Evolutionary conservation across 2,113 vertebrate species (phyloP), one percentile per base, ranked within the genome.

Genomic region (Trachemys scripta): DNA sequence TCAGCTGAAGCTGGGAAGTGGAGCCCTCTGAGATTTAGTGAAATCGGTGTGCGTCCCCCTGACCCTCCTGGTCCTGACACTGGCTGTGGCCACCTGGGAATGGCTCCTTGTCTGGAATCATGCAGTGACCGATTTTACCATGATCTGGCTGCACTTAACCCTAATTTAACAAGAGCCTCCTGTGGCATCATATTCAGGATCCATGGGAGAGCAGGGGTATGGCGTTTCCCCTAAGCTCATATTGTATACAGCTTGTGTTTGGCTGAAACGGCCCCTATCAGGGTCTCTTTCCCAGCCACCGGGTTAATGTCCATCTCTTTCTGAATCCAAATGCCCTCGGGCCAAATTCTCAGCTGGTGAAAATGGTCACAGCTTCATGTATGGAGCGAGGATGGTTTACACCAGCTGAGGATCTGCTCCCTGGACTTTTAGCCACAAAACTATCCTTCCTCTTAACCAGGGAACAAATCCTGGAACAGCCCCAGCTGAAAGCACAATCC

Each of bases 401-500:
- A 14, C n/a, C 65, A 38, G 65, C n/a, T 72, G n/a, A 22, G 20
- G 69, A 22, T 38, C 69, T 72, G n/a, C 20, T 22, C 35, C 19
- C 69, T 72, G 65, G 62, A 9, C 16, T 9, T 69, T 17, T n/a
- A 87, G 29, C 27, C 19, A 83, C n/a, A 69, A 14, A 12, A 14
- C 9, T 1, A 8, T 1, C 8, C 19, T 50, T 53, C 72, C 29
- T 5, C 0, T 13, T 12, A 80, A 51, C 29, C 65, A 89, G 50
- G 76, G 69, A 50, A 82, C 69, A 1, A 13, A 4, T 27, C 14
- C 20, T 7, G 47, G 56, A 38, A 35, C 0, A 42, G 0, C 8
- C 54, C 35, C 0, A 0, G 10, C 47, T 84, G 31, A 16, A 54
- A 65, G 62, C 81, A 25, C 45, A 0, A 1, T 0, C 25, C 14